Evolutionary conservation across 2,797 vertebrate species (phyloP).

Genomic region (Sphenodon punctatus): DNA sequence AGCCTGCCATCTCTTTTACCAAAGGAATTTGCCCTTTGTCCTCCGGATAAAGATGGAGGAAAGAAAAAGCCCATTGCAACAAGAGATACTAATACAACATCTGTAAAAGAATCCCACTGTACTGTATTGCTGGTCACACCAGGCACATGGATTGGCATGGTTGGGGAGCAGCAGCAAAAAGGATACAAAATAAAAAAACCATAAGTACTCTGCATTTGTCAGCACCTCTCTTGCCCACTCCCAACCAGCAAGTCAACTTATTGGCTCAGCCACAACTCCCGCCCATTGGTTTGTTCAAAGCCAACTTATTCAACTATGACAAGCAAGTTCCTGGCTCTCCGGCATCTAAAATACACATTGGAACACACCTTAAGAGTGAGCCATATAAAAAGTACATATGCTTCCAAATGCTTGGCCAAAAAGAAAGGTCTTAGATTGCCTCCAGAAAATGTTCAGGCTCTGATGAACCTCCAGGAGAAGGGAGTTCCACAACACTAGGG

Average conservation of each 20-base stretch:
- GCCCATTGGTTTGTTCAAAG: constrained; percentile 45
- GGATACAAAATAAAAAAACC: not conserved
- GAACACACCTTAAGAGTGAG: not conserved
- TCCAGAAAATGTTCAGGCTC: too few relatives aligned
- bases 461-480: too few relatives aligned
- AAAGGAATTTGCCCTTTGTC: constrained; percentile 61
- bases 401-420: too few relatives aligned
- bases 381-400: too few relatives aligned
- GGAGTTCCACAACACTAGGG: too few relatives aligned
- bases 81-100: constrained; percentile 29
- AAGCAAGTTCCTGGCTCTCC: constrained; percentile 53
- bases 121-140: not conserved
- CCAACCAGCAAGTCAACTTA: constrained; percentile 54
- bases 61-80: constrained; percentile 19
- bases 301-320: constrained; percentile 41
- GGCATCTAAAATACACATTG: not conserved
- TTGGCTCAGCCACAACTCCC: constrained; percentile 33
- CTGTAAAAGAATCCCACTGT: not conserved
- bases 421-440: too few relatives aligned
- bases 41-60: constrained; percentile 62
- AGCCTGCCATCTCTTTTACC: constrained; percentile 45
- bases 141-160: not conserved
- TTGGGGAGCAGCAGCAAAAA: constrained; percentile 21
- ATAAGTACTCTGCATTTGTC: not conserved
- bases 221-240: not conserved